phyloP scores from a whole-genome alignment of 2,888 invertebrate genomes.

The Anoplius nigerrimus region DNA sequence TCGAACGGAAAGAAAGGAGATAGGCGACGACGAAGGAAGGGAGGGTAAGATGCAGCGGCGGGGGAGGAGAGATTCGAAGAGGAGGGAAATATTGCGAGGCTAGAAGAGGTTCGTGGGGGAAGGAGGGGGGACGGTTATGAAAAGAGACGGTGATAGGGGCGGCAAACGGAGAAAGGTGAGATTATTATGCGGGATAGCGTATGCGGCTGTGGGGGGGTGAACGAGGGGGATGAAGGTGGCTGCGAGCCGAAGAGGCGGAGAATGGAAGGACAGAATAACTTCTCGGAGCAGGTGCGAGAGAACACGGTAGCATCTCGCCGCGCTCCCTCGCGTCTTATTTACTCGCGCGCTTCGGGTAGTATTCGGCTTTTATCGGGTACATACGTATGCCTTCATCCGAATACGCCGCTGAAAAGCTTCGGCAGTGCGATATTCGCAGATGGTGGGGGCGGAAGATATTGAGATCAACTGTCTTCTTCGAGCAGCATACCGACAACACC shows the following conservation, averaged over 20 bases:
- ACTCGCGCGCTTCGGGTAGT: slow-evolving; percentile 23
- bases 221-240: background rate
- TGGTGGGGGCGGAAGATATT: no score
- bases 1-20: background rate
- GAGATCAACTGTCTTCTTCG: no score
- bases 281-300: slow-evolving; percentile 55
- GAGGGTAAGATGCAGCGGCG: background rate
- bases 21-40: background rate
- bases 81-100: background rate
- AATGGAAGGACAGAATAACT: slow-evolving; percentile 35
- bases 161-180: slow-evolving; percentile 22
- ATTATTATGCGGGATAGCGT: slow-evolving; percentile 57
- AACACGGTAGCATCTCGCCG: slow-evolving; percentile 48
- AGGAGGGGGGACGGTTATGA: background rate
- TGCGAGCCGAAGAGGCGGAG: slow-evolving; percentile 8
- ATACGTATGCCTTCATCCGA: slow-evolving; percentile 11
- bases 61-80: background rate
- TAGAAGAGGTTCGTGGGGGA: background rate
- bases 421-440: no score
- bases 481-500: no score
- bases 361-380: slow-evolving; percentile 29
- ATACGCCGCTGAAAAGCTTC: no score
- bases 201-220: slow-evolving; percentile 23
- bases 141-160: background rate
- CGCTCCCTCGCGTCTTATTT: slow-evolving; percentile 35